These are phyloP conservation scores for Megaceryle torquata DNA, from an alignment of 2,113 vertebrate genomes.

Conservation along the genomic window DNA sequence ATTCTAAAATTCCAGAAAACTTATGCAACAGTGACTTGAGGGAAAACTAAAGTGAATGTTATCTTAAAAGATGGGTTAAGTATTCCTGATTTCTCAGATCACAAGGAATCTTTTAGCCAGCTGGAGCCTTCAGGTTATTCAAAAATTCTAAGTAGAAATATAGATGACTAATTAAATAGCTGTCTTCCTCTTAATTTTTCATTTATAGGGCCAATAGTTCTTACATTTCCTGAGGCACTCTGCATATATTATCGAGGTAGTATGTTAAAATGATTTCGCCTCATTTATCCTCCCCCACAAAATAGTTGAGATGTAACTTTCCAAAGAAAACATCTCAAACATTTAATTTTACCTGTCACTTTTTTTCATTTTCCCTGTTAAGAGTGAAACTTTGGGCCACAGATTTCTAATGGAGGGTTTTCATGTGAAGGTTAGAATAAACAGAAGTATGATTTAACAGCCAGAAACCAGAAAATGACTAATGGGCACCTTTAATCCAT, in stretches of 20 bases:
- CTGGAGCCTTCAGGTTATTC: slow-evolving; percentile 56
- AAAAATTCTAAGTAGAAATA: slow-evolving; percentile 9
- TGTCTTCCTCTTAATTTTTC: slow-evolving; percentile 59
- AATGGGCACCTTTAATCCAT: slow-evolving; percentile 32
- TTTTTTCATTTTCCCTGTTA: slow-evolving; percentile 1
- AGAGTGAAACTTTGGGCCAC: slow-evolving; percentile 31
- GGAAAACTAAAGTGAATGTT: slow-evolving; percentile 4
- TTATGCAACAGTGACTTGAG: background rate
- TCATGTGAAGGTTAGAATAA: slow-evolving; percentile 56
- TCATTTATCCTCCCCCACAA: slow-evolving; percentile 63
- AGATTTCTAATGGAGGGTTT: slow-evolving; percentile 43
- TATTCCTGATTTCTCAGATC: slow-evolving; percentile 60
- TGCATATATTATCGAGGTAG: slow-evolving; percentile 54
- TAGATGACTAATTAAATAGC: slow-evolving; percentile 60
- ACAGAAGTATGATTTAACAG: slow-evolving; percentile 55
- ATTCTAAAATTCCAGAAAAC: slow-evolving; percentile 21
- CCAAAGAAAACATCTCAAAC: slow-evolving; percentile 57
- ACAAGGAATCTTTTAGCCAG: slow-evolving; percentile 35
- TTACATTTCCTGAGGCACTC: slow-evolving; percentile 50
- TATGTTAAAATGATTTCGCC: slow-evolving; percentile 60
- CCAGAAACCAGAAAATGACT: slow-evolving; percentile 21
- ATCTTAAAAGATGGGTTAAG: slow-evolving; percentile 6
- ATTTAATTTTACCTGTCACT: slow-evolving; percentile 58
- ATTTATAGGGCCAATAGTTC: slow-evolving; percentile 1
- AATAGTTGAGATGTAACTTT: slow-evolving; percentile 46